phyloP scores from a whole-genome alignment of 2,797 vertebrate species.

The Lepus townsendii region DNA sequence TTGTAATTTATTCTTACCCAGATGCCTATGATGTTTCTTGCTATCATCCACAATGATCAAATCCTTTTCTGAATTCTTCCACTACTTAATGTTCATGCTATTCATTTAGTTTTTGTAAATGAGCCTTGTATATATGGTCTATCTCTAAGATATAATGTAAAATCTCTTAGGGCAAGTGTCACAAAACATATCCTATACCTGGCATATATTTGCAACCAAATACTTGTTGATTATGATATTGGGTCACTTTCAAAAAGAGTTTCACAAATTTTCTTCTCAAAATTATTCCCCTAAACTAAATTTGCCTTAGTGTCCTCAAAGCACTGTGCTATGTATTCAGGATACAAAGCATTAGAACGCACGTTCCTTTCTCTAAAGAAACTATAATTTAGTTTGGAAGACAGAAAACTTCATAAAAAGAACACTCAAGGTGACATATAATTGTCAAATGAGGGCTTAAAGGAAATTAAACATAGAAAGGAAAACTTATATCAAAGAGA shows the following conservation, averaged over 20 bases:
- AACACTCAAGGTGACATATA: conserved; percentile 47
- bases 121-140: neutral
- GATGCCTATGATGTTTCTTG: neutral
- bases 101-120: conserved; percentile 1
- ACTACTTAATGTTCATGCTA: neutral
- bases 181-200: neutral
- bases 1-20: neutral
- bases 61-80: neutral
- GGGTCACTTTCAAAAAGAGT: neutral
- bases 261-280: conserved; percentile 20
- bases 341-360: neutral
- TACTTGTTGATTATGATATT: neutral
- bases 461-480: conserved; percentile 67
- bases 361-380: neutral
- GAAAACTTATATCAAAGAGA: conserved; percentile 51
- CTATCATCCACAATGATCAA: neutral
- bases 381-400: conserved; percentile 60
- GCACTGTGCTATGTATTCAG: neutral
- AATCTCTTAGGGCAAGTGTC: neutral
- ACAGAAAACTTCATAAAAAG: conserved; percentile 20
- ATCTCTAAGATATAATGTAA: neutral
- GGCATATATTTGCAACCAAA: neutral
- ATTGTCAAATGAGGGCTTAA: conserved; percentile 55
- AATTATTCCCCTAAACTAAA: conserved; percentile 62
- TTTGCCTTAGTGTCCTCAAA: conserved; percentile 28